Percentiles rank a stretch among this genome's conserved stretches.
phyloP scores from a whole-genome alignment of 2,888 invertebrate species.

The Scaptomyza flava region DNA sequence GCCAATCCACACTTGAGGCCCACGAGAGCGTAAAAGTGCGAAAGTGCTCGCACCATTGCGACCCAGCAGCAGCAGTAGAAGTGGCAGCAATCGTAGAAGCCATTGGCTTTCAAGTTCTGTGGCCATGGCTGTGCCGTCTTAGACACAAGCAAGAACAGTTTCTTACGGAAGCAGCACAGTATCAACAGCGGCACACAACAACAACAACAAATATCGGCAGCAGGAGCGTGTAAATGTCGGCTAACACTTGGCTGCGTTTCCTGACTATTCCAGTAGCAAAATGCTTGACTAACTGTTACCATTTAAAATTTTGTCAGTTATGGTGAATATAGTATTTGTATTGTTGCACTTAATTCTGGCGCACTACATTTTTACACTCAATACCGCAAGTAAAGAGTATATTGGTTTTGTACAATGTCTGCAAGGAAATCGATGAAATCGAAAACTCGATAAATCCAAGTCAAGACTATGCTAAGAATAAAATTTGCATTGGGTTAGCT shows the following conservation, averaged over 20 bases:
- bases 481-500: no score
- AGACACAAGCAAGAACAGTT: slow-evolving; percentile 39
- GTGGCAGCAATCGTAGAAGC: slow-evolving; percentile 16
- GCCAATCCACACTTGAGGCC: slow-evolving; percentile 64
- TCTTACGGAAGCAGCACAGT: slow-evolving; percentile 48
- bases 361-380: no score
- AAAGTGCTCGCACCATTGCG: slow-evolving; percentile 57
- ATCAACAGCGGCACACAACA: slow-evolving; percentile 13
- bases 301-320: no score
- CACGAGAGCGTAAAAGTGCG: slow-evolving; percentile 74
- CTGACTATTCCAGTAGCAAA: slow-evolving; percentile 27
- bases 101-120: slow-evolving; percentile 31
- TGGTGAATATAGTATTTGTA: no score
- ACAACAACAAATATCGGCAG: slow-evolving; percentile 16
- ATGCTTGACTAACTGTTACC: background rate
- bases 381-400: no score
- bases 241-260: slow-evolving; percentile 74
- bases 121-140: slow-evolving; percentile 30
- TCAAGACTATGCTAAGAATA: no score
- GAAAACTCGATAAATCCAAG: no score
- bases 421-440: no score
- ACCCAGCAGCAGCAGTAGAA: slow-evolving; percentile 15
- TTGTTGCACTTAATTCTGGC: no score
- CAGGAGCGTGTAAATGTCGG: slow-evolving; percentile 74
- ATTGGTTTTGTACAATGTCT: no score